These are phyloP conservation scores for Quiscalus mexicanus DNA, from an alignment of 2,113 vertebrate species.

Conservation along the genomic window DNA sequence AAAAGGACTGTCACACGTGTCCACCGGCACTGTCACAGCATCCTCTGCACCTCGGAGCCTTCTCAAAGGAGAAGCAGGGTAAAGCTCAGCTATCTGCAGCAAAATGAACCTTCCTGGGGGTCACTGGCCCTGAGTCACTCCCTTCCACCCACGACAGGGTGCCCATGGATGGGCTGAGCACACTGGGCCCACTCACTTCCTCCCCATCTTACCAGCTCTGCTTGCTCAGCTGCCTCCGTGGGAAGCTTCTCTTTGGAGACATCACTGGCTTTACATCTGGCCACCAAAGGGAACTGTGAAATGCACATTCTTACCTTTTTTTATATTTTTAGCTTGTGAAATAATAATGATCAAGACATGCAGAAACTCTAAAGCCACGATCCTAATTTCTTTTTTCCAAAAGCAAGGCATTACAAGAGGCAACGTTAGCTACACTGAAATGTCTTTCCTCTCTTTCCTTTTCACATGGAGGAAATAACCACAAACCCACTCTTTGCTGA, in stretches of 20 bases:
- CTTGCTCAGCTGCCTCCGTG: neutral
- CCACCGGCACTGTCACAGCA: neutral
- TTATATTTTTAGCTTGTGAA: neutral
- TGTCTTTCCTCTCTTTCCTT: neutral
- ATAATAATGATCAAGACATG: neutral
- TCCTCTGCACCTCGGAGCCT: neutral
- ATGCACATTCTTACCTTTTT: neutral
- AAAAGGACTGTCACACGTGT: accelerated
- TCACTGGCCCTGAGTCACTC: neutral
- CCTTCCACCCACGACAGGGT: accelerated
- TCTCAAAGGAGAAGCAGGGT: neutral
- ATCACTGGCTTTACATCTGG: neutral
- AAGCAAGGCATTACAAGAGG: neutral
- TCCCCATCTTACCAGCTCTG: accelerated
- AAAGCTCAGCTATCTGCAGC: accelerated
- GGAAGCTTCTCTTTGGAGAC: neutral
- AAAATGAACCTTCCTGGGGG: neutral
- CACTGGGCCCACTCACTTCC: neutral
- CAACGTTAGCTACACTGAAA: neutral
- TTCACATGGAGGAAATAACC: neutral
- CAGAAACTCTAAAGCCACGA: neutral
- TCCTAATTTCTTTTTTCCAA: neutral
- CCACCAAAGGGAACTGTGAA: neutral
- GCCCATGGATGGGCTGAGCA: neutral
- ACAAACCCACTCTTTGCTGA: neutral